Evolutionary conservation across 2,113 vertebrate species (phyloP).

Genomic region (Lophotis ruficrista): DNA sequence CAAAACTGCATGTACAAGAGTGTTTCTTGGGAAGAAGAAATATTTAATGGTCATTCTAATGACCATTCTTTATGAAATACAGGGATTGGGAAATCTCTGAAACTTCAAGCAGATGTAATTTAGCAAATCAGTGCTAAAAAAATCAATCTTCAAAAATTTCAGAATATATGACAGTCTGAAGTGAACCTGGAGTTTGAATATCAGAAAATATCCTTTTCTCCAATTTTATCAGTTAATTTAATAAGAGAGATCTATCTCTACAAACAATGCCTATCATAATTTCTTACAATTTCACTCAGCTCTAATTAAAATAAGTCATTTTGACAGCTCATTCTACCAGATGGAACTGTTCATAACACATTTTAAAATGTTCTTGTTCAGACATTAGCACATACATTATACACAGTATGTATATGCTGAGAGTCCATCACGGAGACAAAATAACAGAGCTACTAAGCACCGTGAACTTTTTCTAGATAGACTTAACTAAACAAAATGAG

Average conservation of each 20-base stretch:
- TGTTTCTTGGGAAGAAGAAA: neutral
- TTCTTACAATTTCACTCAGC: neutral
- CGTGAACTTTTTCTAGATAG: neutral
- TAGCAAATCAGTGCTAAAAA: neutral
- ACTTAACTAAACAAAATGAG: neutral
- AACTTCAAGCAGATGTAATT: neutral
- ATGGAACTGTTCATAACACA: slow-evolving; percentile 41
- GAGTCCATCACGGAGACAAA: neutral
- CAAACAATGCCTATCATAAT: neutral
- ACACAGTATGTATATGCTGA: neutral
- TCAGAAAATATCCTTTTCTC: neutral
- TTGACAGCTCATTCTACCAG: slow-evolving; percentile 29
- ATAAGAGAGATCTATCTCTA: neutral
- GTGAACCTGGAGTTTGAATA: neutral
- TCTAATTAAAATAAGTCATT: neutral
- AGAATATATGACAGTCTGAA: neutral
- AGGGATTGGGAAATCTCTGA: neutral
- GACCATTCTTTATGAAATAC: neutral
- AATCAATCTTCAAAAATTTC: neutral
- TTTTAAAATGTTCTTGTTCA: slow-evolving; percentile 18
- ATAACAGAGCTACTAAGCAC: neutral
- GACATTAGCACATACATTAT: neutral
- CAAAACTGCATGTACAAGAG: neutral
- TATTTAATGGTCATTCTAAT: neutral
- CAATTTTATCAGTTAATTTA: neutral